These are phyloP conservation scores for Ochropacha duplaris DNA, from an alignment of 2,888 invertebrate genomes.

Conservation along the genomic window DNA sequence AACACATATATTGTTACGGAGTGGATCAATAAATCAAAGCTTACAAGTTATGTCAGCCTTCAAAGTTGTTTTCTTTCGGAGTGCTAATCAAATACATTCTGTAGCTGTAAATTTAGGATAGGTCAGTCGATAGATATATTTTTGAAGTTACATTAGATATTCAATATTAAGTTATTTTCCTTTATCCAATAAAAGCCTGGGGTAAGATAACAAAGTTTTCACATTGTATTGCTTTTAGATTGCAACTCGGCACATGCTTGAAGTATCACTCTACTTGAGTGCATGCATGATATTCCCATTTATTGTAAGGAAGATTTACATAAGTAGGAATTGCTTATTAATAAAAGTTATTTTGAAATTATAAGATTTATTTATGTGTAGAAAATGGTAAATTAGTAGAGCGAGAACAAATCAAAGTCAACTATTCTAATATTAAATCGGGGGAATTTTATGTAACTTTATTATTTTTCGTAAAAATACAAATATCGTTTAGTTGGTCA, in stretches of 20 bases:
- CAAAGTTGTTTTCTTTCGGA: slow-evolving; percentile 29
- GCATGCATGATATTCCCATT: not conserved
- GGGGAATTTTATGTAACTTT: too few species aligned
- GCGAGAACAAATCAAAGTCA: too few species aligned
- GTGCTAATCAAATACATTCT: slow-evolving; percentile 32
- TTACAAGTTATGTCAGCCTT: slow-evolving; percentile 26
- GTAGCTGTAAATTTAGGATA: not conserved
- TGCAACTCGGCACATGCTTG: not conserved
- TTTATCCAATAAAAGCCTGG: not conserved
- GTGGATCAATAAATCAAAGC: slow-evolving; percentile 44
- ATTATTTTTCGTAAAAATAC: not conserved
- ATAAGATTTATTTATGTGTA: too few species aligned
- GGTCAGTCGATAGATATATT: not conserved
- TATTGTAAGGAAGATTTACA: not conserved
- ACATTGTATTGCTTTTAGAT: not conserved
- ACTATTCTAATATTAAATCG: too few species aligned
- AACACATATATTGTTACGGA: slow-evolving; percentile 17
- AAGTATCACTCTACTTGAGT: not conserved
- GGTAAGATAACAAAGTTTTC: too few species aligned
- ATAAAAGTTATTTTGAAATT: too few species aligned
- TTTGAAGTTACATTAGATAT: too few species aligned
- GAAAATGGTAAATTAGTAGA: too few species aligned
- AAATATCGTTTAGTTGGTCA: not conserved
- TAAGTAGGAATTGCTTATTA: not conserved
- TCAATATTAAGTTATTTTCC: not conserved